Evolutionary conservation across 2,888 invertebrate genomes (phyloP), one percentile per base, ranked within the genome.

Genomic region (Nineta flava): DNA sequence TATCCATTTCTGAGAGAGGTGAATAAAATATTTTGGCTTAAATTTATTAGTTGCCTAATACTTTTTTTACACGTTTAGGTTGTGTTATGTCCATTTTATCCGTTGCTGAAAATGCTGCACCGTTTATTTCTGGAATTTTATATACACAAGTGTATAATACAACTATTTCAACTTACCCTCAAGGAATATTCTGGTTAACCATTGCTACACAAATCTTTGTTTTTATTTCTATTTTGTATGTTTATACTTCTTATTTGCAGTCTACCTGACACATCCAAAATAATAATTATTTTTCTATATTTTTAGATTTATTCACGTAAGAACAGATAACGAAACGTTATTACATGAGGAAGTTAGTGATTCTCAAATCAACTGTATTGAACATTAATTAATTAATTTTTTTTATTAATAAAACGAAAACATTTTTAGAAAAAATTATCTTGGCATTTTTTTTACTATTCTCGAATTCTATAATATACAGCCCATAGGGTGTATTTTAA

Each of bases 101-200:
- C 0, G 85, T 86, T 1, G 86, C 84, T 62, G 87, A 87, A 60
- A 87, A 85, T 60, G 83, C 85, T 0, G 80, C 85, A 38, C 85
- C 83, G 0, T 71, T 87, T 58, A 70, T 87, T 51, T 85, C 85
- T 4, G 80, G 84, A 0, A 71, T 81, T 2, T 66, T 83, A 40
- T 87, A 87, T 61, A 74, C 79, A 13, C 82, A 84, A 62, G 67
- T 83, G 1, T 87, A 86, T 65, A 79, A 79, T 53, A 76, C 76
- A 0, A 82, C 84, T 0, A 69, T 84, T 15, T 61, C 74, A 46
- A 71, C 73, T 0, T 53, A 60, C 52, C 74, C 79, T 6, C 74
- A 74, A 52, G 72, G 79, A 0, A 79, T 87, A 56, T 87, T 80
- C 62, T 78, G 80, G 61, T 68, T 87, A 15, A 87, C 87, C 0